Base-by-base conservation (phyloP, 2,888 invertebrate genomes). In the Tachina lurida region DNA sequence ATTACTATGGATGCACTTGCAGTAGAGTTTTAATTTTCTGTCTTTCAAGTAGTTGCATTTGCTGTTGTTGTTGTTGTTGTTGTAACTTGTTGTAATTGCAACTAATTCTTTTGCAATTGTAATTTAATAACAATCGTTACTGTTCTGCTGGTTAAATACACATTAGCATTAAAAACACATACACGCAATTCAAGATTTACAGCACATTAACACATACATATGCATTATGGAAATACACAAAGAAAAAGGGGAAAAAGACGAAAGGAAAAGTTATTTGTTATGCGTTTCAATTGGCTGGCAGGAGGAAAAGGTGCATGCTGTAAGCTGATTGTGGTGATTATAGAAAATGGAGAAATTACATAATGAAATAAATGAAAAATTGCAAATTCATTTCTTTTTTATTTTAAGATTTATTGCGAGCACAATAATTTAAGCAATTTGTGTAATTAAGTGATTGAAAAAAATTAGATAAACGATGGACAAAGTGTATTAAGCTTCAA, bases 41-140 rank as follows among this genome's bases (percentile, higher is more conserved):
- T 63, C 10, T 60, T 67, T 78, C 22, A 71, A 86, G 70, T 76
- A 81, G 81, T 62, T 87, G 88, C 60, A 73, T 47, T 88, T 88
- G 76, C 62, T 63, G 22, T 68, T 79, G 76, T 56, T 78, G 76
- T 56, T 78, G 73, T 52, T 68, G 39, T 19, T 76, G 62, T 39
- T 77, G 77, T 54, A 63, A 63, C 45, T 86, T 87, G 17, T 60
- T 58, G 49, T 22, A 45, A 60, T 81, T 65, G 19, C 22, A 77
- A 39, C 58, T 88, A 87, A 86, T 89, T 88, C 88, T 90, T 87
- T 88, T 90, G 89, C 88, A 91, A 88, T 89, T 91, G 90, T 88
- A 91, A 89, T 89, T 91, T 90, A 84, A 91, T 91, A 88, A 91
- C 88, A 89, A 91, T 91, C 84, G 90, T 89, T 89, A 91, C 89